A percentile compares a stretch with the other conserved stretches of the same genome.
phyloP scores from a whole-genome alignment of 2,888 invertebrate genomes.

The Thumatha senex region DNA sequence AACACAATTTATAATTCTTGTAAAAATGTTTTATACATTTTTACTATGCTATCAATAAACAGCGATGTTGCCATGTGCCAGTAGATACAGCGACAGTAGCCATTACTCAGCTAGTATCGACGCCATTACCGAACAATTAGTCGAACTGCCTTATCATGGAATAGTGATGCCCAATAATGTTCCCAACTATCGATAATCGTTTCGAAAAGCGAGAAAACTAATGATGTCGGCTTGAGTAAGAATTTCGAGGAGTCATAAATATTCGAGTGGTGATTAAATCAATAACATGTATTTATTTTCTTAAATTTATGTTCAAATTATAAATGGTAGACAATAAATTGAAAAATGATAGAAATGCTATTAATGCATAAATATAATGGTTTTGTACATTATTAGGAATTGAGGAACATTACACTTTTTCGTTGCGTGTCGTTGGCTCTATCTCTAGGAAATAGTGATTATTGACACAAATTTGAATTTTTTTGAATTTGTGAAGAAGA shows the following conservation, averaged over 20 bases:
- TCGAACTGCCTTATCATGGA: conserved; percentile 59
- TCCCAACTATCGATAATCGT: not conserved
- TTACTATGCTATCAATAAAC: conserved; percentile 20
- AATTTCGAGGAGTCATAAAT: not conserved
- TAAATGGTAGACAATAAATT: not conserved
- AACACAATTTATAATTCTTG: no score
- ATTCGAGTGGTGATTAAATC: no score
- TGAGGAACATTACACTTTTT: no score
- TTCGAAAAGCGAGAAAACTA: not conserved
- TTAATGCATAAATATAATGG: no score
- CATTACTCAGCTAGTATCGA: conserved; percentile 54
- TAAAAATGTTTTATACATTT: no score
- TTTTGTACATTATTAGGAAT: no score
- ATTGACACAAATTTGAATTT: no score
- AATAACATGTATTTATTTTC: no score
- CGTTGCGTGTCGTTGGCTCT: no score
- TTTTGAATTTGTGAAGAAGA: no score
- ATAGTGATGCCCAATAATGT: conserved; percentile 8
- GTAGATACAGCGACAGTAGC: conserved; percentile 37
- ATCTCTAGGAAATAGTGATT: no score
- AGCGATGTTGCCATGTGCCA: conserved; percentile 23
- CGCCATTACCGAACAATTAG: conserved; percentile 71
- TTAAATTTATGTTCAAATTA: not conserved
- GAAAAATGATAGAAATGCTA: no score
- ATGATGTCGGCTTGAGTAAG: not conserved